Percentiles rank a stretch among this genome's conserved stretches.
These are phyloP conservation scores for Caenorhabditis plicata DNA, from an alignment of 2,888 invertebrate genomes.

Conservation along the genomic window DNA sequence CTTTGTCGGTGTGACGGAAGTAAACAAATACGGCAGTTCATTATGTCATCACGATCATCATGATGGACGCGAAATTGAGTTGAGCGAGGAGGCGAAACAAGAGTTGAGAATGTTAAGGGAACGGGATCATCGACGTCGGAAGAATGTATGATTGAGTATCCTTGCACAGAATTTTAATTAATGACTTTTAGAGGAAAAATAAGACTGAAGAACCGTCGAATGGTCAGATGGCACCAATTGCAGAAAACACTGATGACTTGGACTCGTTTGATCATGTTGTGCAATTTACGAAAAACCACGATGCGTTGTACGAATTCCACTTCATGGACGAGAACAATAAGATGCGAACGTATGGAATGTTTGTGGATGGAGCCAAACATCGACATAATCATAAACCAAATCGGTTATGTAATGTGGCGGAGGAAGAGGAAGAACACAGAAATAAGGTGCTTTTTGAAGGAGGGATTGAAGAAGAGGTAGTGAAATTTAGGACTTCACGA, in stretches of 20 bases:
- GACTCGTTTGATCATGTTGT: slow-evolving; percentile 72
- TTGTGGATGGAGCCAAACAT: slow-evolving; percentile 21
- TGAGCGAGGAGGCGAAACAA: slow-evolving; percentile 40
- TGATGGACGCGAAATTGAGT: slow-evolving; percentile 33
- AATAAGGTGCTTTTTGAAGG: slow-evolving; percentile 3
- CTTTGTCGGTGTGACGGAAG: slow-evolving; percentile 41
- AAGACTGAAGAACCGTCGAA: slow-evolving; percentile 19
- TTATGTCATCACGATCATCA: slow-evolving; percentile 16
- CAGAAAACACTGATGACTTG: slow-evolving; percentile 57
- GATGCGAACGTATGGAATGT: slow-evolving; percentile 36
- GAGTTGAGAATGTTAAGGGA: slow-evolving; percentile 35
- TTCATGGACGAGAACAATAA: slow-evolving; percentile 78
- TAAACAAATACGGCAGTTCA: slow-evolving; percentile 16
- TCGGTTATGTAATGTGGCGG: slow-evolving; percentile 16
- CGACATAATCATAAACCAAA: neutral
- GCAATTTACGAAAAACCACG: slow-evolving; percentile 80
- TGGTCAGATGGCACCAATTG: slow-evolving; percentile 4
- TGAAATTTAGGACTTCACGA: too few species aligned
- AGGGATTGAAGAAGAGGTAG: slow-evolving; percentile 1
- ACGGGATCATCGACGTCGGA: slow-evolving; percentile 25
- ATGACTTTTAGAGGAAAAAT: too few species aligned
- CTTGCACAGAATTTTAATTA: too few species aligned
- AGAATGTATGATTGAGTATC: too few species aligned
- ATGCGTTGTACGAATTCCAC: slow-evolving; percentile 86
- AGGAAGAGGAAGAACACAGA: slow-evolving; percentile 20